phyloP scores from a whole-genome alignment of 2,888 invertebrate species.

The Calameuta idolon region DNA sequence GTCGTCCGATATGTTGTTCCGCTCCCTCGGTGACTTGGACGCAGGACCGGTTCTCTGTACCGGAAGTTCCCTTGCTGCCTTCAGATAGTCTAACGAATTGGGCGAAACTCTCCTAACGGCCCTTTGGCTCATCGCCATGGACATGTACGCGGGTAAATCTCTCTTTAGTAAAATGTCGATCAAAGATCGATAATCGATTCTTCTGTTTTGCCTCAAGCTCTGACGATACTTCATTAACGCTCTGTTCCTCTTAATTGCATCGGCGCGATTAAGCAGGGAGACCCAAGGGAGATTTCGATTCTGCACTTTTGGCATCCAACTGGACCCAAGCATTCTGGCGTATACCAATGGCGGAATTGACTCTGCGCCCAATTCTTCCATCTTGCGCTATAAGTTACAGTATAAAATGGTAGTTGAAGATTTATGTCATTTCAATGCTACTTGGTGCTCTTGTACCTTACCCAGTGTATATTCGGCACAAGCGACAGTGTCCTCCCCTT shows the following conservation, averaged over 20 bases:
- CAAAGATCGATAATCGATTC: not conserved
- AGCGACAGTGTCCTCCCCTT: not conserved
- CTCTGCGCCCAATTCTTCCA: not conserved
- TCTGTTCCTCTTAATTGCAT: not conserved
- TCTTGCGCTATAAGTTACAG: not conserved
- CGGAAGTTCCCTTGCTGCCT: not conserved
- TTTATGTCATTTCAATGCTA: not conserved
- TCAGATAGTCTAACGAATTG: not conserved
- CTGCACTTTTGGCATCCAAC: slow-evolving; percentile 51
- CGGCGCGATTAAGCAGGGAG: not conserved
- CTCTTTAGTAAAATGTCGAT: not conserved
- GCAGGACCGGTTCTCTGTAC: not conserved
- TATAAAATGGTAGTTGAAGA: not conserved
- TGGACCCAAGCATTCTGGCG: slow-evolving; percentile 60
- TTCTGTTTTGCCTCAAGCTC: not conserved
- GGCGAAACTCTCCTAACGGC: not conserved
- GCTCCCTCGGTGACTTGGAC: not conserved
- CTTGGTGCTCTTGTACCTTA: not conserved
- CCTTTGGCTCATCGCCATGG: not conserved
- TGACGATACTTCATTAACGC: not conserved
- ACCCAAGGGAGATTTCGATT: not conserved
- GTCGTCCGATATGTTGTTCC: slow-evolving; percentile 7
- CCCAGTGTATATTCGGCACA: not conserved
- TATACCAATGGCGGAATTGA: slow-evolving; percentile 23
- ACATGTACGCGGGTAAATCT: not conserved